Evolutionary conservation across 1,140 invertebrate species (phyloP).

Genomic region (Drosophila novamexicana): DNA sequence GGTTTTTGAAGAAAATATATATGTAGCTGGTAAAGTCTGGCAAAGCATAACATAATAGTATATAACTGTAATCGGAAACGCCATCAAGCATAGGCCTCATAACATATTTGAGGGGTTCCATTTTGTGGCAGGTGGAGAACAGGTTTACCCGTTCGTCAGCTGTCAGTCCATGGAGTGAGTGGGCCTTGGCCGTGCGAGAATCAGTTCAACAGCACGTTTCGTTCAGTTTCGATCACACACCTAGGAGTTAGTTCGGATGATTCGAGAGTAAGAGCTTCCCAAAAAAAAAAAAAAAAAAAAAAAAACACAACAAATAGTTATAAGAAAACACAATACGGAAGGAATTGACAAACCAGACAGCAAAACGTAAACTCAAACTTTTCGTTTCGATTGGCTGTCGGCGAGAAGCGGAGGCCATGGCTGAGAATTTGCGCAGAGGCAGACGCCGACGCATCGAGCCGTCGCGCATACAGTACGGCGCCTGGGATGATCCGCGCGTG

Average conservation of each 20-base stretch:
- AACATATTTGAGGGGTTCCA: no score
- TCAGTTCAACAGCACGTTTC: conserved; percentile 20
- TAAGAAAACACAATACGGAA: background rate
- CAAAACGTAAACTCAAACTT: no score
- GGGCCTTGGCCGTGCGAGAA: background rate
- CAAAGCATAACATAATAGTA: no score
- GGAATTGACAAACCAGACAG: background rate
- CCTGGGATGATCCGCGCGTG: conserved; percentile 55
- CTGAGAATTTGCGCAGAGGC: conserved; percentile 5
- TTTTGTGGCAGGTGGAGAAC: background rate
- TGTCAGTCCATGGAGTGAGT: background rate
- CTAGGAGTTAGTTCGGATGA: conserved; percentile 24
- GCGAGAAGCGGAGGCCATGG: background rate
- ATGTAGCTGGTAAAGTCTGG: no score
- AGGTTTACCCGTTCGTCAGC: background rate
- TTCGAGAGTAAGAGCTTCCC: background rate
- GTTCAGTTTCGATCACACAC: conserved; percentile 34
- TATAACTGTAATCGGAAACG: no score
- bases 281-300: conserved; percentile 1
- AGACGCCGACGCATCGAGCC: conserved; percentile 22
- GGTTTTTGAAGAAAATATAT: no score
- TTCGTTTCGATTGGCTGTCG: no score
- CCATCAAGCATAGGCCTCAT: no score
- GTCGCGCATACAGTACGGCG: conserved; percentile 36
- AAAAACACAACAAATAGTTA: background rate